A percentile compares a stretch with the other conserved stretches of the same genome.
phyloP scores from a whole-genome alignment of 2,113 vertebrate genomes.

The Sapajus apella region DNA sequence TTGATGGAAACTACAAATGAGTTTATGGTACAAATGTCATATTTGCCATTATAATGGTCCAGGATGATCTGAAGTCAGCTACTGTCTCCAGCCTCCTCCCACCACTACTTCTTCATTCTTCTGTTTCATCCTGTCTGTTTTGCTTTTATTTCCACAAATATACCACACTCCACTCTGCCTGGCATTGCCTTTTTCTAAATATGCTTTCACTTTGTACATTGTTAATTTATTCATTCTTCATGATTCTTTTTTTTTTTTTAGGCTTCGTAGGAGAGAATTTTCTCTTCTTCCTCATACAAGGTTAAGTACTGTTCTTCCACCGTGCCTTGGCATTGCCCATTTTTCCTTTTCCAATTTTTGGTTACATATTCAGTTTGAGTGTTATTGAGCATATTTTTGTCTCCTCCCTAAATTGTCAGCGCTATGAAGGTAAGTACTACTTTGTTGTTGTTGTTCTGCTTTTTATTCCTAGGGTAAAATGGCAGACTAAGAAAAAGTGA shows the following conservation, averaged over 20 bases:
- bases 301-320: background rate
- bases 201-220: background rate
- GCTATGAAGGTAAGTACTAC: background rate
- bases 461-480: background rate
- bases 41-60: fast-evolving
- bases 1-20: background rate
- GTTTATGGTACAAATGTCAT: background rate
- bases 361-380: background rate
- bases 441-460: background rate
- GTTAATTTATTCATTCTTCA: background rate
- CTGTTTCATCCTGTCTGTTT: background rate
- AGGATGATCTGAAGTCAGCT: fast-evolving
- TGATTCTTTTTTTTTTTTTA: background rate
- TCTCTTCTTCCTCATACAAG: background rate
- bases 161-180: fast-evolving
- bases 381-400: background rate
- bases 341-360: background rate
- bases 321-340: background rate
- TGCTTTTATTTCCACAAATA: background rate
- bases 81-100: fast-evolving
- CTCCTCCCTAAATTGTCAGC: background rate
- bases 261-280: background rate
- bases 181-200: background rate
- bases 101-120: background rate
- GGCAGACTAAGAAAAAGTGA: background rate